These are phyloP conservation scores for Rhagoletis zephyria DNA, from an alignment of 1,140 invertebrate species.

Conservation along the genomic window DNA sequence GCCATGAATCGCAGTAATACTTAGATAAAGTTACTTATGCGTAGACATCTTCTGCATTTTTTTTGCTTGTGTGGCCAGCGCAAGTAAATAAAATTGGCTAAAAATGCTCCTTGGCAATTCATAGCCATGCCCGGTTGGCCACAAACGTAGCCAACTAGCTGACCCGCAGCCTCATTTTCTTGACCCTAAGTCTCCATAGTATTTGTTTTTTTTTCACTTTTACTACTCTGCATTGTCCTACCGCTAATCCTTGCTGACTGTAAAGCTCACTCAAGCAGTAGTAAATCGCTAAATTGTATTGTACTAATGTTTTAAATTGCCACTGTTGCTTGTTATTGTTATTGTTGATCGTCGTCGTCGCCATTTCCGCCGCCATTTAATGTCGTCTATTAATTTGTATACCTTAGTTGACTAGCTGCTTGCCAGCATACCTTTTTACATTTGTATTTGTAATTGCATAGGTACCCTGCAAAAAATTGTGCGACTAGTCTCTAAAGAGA, in stretches of 20 bases:
- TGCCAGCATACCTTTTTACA: not conserved
- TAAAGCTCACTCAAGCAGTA: conserved; percentile 25
- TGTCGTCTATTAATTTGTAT: conserved; percentile 57
- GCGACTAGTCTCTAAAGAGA: too few relatives aligned
- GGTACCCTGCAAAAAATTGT: too few relatives aligned
- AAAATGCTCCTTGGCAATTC: conserved; percentile 12
- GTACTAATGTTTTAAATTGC: conserved; percentile 44
- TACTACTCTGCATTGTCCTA: not conserved
- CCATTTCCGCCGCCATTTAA: conserved; percentile 57
- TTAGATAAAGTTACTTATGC: not conserved
- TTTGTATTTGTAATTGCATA: too few relatives aligned
- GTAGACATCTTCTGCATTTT: not conserved
- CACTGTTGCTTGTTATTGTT: not conserved
- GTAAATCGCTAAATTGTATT: conserved; percentile 48
- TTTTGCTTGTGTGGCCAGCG: not conserved
- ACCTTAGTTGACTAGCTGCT: not conserved
- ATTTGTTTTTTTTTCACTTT: not conserved
- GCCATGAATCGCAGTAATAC: conserved; percentile 23
- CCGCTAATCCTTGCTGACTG: conserved; percentile 9
- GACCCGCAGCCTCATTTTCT: conserved; percentile 4
- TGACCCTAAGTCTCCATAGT: not conserved
- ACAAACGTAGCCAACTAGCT: not conserved
- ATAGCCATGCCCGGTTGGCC: not conserved
- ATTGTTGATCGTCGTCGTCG: conserved; percentile 53
- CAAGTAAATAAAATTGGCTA: not conserved